Conservation (phyloP, 2,888 invertebrate species). For the Drosophila buzzatii region DNA sequence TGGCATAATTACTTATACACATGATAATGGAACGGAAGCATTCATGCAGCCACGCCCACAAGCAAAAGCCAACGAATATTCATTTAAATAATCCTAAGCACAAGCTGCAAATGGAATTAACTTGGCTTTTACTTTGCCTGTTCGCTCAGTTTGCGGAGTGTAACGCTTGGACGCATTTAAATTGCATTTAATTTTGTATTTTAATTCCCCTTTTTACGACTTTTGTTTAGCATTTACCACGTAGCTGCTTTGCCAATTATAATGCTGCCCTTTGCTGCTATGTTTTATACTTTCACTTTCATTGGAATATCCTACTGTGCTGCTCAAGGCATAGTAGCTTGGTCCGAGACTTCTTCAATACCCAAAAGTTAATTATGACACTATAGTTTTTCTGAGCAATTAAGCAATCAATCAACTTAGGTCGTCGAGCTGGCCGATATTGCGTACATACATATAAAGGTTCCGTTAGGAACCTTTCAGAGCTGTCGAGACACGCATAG, state of each 20-base stretch:
- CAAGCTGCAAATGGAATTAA: constrained; percentile 2
- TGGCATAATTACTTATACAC: constrained; percentile 70
- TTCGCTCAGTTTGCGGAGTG: background rate
- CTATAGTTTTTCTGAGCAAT: too few species aligned
- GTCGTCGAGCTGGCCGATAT: background rate
- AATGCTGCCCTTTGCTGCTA: background rate
- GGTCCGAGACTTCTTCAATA: background rate
- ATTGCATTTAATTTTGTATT: constrained; percentile 47
- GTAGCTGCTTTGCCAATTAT: background rate
- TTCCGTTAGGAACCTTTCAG: background rate
- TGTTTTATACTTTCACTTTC: background rate
- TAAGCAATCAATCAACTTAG: too few species aligned
- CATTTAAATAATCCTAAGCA: constrained; percentile 59
- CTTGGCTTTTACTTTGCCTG: background rate
- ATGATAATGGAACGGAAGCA: constrained; percentile 47
- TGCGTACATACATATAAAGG: background rate
- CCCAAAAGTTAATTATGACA: background rate
- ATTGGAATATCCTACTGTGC: background rate
- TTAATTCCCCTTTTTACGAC: constrained; percentile 29
- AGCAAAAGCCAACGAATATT: constrained; percentile 27
- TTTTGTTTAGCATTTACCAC: constrained; percentile 6
- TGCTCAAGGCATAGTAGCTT: background rate
- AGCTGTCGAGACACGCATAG: too few species aligned
- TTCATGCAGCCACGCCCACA: background rate
- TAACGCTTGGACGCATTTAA: constrained; percentile 21